Evolutionary conservation across 1,140 invertebrate genomes (phyloP), one percentile per base, ranked within the genome.

Genomic region (Colletes latitarsis): DNA sequence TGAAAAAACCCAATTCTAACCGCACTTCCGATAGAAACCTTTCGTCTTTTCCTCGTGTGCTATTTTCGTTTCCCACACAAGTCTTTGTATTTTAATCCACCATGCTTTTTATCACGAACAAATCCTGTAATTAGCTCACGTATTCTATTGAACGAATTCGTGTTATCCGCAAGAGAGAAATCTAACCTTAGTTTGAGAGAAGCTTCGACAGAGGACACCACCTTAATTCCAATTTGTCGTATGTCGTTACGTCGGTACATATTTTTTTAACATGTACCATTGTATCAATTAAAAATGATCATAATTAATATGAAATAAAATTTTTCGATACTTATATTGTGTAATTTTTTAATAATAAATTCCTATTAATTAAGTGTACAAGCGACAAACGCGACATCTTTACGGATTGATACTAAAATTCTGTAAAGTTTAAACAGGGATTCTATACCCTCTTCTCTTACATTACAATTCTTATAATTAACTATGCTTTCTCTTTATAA

Each of bases 131-230:
- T 49, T 43, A 74, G 46, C 53, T 63, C 4, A 30, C 17, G 52
- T 8, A 3, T 4, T 41, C 62, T n/a, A 41, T 60, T 30, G 14
- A 52, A 57, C 39, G n/a, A 60, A 60, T 60, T 52, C 71, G 19
- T 77, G 67, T 80, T 73, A 85, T 68, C 76, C 77, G 82, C 68
- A 73, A 83, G 55, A 52, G 71, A 53, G 67, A 72, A 75, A 66
- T 77, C 60, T 81, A 71, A 74, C 75, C 55, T 69, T 87, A 86
- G 88, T 90, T 82, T 72, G 21, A 62, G 41, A 64, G 75, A 85
- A 83, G 83, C 82, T 83, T 82, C 87, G 64, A 80, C 62, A 91
- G 89, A 90, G 89, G 88, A 88, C 92, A 91, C 88, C 83, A 91
- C 89, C 88, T 87, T 78, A 87, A 82, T 82, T 82, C 46, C 78